Percentiles rank a stretch among this genome's conserved stretches.
Evolutionary conservation across 2,888 invertebrate species (phyloP).

Genomic region (Limenitis camilla): DNA sequence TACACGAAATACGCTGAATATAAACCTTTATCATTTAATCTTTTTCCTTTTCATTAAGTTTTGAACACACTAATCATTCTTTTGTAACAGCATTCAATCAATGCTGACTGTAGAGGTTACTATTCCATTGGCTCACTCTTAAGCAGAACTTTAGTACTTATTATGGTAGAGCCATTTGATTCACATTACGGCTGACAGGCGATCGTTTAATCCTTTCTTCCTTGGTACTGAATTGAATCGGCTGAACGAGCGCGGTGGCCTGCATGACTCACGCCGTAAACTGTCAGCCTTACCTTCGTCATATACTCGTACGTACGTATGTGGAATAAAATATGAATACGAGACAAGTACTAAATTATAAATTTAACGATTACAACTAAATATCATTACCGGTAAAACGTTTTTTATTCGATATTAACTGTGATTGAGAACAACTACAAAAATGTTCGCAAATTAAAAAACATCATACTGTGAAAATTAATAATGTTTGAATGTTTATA

Average conservation of each 20-base stretch:
- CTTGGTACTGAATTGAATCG: constrained; percentile 41
- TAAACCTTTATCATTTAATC: too few species aligned
- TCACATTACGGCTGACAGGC: constrained; percentile 53
- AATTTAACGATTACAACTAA: too few species aligned
- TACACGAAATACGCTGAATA: too few species aligned
- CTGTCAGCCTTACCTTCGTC: too few species aligned
- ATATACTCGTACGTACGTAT: not conserved
- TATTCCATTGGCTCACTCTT: constrained; percentile 16
- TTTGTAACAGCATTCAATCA: constrained; percentile 16
- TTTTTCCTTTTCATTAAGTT: not conserved
- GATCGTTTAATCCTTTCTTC: constrained; percentile 55
- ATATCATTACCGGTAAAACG: too few species aligned
- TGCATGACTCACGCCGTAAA: too few species aligned
- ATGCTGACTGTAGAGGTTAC: constrained; percentile 8
- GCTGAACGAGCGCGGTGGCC: constrained; percentile 29
- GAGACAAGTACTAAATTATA: not conserved
- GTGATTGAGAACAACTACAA: too few species aligned
- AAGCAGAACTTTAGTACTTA: constrained; percentile 23
- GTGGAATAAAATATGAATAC: constrained; percentile 4
- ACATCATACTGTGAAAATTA: too few species aligned
- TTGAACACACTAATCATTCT: constrained; percentile 5
- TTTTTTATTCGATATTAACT: too few species aligned
- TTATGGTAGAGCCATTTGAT: constrained; percentile 54
- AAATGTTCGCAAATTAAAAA: too few species aligned
- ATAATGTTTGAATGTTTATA: too few species aligned